Conservation (phyloP, 2,797 vertebrate genomes). For the Percopsis omiscomaycus region DNA sequence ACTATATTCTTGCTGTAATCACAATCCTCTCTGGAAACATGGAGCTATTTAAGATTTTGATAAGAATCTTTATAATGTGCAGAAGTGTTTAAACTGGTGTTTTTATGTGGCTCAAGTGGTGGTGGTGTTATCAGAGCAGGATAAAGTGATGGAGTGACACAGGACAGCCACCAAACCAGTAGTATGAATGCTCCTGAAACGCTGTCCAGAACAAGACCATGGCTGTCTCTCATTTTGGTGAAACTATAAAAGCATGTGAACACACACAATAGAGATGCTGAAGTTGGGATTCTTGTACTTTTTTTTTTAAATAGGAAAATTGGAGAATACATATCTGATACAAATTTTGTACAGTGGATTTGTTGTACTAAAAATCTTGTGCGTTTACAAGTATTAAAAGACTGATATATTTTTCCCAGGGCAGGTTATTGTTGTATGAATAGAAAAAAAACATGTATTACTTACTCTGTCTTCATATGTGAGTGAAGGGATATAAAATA, state of each 20-base stretch:
- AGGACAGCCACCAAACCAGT: conserved; percentile 1
- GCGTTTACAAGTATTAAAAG: conserved; percentile 40
- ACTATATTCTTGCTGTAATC: conserved; percentile 69
- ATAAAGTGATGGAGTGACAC: conserved; percentile 28
- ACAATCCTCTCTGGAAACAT: conserved; percentile 70
- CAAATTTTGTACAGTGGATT: conserved; percentile 37
- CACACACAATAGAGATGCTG: conserved; percentile 43
- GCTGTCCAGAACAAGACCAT: conserved; percentile 41
- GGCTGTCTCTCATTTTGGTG: conserved; percentile 54
- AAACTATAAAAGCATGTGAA: conserved; percentile 43
- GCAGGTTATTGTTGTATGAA: conserved; percentile 44
- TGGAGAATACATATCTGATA: not conserved
- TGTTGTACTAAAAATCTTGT: conserved; percentile 57
- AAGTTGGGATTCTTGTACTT: conserved; percentile 45
- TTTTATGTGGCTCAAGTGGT: conserved; percentile 40
- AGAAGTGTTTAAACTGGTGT: conserved; percentile 27
- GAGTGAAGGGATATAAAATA: conserved; percentile 53
- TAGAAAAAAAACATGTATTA: conserved; percentile 39
- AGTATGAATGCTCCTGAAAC: conserved; percentile 48
- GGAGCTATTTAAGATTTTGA: conserved; percentile 69
- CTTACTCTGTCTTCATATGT: conserved; percentile 48
- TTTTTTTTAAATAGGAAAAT: not conserved
- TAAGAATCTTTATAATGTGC: conserved; percentile 40
- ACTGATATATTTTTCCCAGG: conserved; percentile 20
- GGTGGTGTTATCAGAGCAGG: conserved; percentile 49